phyloP scores from a whole-genome alignment of 2,797 vertebrate genomes.

The Zenarchopterus dispar region DNA sequence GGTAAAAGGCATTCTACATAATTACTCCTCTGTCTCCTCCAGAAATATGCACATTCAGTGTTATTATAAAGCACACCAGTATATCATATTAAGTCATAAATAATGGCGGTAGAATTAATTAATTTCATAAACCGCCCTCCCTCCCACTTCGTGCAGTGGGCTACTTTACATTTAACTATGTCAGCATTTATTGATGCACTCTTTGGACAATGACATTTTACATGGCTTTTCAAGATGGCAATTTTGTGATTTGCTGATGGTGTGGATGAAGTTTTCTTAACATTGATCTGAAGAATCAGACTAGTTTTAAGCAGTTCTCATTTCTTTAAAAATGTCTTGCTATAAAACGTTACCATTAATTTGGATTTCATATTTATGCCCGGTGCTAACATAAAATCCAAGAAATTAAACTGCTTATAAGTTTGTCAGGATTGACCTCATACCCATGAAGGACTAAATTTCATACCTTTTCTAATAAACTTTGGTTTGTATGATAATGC shows the following conservation, averaged over 20 bases:
- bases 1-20: conserved; percentile 82
- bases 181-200: conserved; percentile 85
- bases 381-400: too few relatives aligned
- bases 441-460: too few relatives aligned
- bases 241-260: conserved; percentile 41
- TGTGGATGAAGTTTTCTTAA: conserved; percentile 30
- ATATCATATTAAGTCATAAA: conserved; percentile 87
- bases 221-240: conserved; percentile 64
- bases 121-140: conserved; percentile 74
- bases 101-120: conserved; percentile 83
- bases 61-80: conserved; percentile 82
- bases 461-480: too few relatives aligned
- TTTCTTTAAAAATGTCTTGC: background rate
- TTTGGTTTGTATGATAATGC: too few relatives aligned
- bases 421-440: too few relatives aligned
- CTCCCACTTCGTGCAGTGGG: conserved; percentile 16
- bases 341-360: background rate
- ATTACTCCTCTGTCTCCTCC: conserved; percentile 82
- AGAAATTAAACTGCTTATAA: too few relatives aligned
- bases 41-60: conserved; percentile 84
- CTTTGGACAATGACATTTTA: conserved; percentile 82
- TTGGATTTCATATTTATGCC: too few relatives aligned
- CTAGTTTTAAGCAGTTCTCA: background rate
- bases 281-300: conserved; percentile 28
- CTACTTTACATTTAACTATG: conserved; percentile 82